A percentile compares a stretch with the other conserved stretches of the same genome.
Conservation (phyloP, 2,797 vertebrate genomes). For the Lerista edwardsae region DNA sequence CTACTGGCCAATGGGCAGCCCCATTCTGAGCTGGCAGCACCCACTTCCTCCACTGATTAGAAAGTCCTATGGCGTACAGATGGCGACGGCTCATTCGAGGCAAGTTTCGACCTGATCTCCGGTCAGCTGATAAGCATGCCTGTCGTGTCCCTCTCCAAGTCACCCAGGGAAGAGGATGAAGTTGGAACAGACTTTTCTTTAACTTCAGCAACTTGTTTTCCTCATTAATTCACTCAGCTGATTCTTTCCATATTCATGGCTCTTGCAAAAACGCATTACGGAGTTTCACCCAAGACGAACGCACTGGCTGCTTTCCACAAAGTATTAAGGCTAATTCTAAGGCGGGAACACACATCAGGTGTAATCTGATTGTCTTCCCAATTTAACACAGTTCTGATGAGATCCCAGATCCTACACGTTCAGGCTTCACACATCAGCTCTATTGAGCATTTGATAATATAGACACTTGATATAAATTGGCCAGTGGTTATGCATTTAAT, state of each 20-base stretch:
- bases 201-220: conserved; percentile 51
- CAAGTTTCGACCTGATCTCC: no score
- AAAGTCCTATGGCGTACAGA: no score
- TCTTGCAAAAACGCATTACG: conserved; percentile 62
- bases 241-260: conserved; percentile 60
- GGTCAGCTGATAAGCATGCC: no score
- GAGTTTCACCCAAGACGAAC: conserved; percentile 50
- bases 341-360: conserved; percentile 56
- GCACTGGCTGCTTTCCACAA: conserved; percentile 51
- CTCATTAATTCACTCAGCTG: conserved; percentile 63
- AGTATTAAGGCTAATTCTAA: conserved; percentile 62
- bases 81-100: no score
- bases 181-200: background rate
- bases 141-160: background rate
- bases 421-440: conserved; percentile 1
- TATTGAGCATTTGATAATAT: conserved; percentile 26
- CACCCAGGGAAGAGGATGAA: background rate
- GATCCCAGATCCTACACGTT: conserved; percentile 46
- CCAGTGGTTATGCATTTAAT: conserved; percentile 1
- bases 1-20: no score
- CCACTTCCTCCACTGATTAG: no score
- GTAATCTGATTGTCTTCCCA: conserved; percentile 52
- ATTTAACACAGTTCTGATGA: conserved; percentile 46
- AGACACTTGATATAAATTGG: conserved; percentile 6
- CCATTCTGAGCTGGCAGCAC: no score